Percentiles rank a stretch among this genome's conserved stretches.
These are phyloP conservation scores for Oreohelix idahoensis DNA, from an alignment of 1,140 invertebrate species.

Conservation along the genomic window DNA sequence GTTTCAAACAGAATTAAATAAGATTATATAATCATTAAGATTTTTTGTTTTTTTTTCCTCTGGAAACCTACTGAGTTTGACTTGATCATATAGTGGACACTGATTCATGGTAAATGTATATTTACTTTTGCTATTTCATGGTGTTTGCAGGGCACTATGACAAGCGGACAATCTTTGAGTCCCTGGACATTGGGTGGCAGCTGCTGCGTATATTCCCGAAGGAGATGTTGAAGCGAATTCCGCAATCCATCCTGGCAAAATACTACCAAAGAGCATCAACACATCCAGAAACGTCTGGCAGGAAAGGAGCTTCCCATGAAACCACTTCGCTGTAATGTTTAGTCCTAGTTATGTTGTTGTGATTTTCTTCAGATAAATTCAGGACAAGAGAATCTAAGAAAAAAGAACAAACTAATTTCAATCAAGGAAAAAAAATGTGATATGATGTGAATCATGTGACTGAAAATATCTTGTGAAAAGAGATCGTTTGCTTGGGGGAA, in stretches of 20 bases:
- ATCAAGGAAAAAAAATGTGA: no score
- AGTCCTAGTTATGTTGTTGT: not conserved
- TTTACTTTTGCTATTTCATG: not conserved
- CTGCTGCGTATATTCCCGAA: slow-evolving; percentile 99
- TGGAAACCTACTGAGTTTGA: no score
- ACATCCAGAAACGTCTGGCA: slow-evolving; percentile 16
- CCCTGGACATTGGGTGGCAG: slow-evolving; percentile 99
- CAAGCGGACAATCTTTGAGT: slow-evolving; percentile 99
- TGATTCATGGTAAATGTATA: no score
- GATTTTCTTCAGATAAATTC: not conserved
- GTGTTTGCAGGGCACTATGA: slow-evolving; percentile 90
- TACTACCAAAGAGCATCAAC: slow-evolving; percentile 85
- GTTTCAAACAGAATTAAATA: no score
- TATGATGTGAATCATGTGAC: no score
- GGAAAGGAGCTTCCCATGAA: slow-evolving; percentile 25
- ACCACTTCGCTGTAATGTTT: not conserved
- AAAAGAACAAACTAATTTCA: not conserved
- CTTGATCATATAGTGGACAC: no score
- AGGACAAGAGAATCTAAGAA: not conserved
- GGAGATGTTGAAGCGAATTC: slow-evolving; percentile 99
- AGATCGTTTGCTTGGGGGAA: no score
- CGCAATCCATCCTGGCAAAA: slow-evolving; percentile 92
- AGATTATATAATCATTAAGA: no score
- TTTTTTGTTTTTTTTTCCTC: no score
- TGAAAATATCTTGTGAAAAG: no score